Evolutionary conservation across 2,113 vertebrate species (phyloP).

Genomic region (Pycnonotus jocosus): DNA sequence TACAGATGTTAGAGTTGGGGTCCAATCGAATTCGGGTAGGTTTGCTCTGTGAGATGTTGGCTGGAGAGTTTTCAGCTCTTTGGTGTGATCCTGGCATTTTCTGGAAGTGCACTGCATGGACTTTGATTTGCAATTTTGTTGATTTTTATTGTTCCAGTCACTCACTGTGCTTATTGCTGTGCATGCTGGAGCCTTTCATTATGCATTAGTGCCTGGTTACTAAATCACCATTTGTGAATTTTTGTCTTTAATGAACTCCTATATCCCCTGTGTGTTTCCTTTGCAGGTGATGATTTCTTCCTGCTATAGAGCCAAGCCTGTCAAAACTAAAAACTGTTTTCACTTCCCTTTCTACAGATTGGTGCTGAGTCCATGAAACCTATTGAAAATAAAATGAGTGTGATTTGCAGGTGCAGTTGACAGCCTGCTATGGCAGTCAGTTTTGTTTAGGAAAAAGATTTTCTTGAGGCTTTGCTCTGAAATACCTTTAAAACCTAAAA

Average conservation of each 20-base stretch:
- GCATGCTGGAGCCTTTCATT: not conserved
- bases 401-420: not conserved
- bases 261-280: not conserved
- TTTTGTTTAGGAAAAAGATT: not conserved
- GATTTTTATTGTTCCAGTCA: not conserved
- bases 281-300: not conserved
- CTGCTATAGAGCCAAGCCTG: not conserved
- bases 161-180: not conserved
- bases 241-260: not conserved
- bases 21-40: conserved; percentile 97
- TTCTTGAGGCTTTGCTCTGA: not conserved
- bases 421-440: not conserved
- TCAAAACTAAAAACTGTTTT: not conserved
- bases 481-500: not conserved
- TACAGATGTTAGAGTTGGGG: conserved; percentile 94
- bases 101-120: not conserved
- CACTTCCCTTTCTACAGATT: not conserved
- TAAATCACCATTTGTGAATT: not conserved
- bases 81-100: not conserved
- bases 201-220: not conserved
- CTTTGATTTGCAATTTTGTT: not conserved
- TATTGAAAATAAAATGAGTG: not conserved
- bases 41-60: not conserved
- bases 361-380: not conserved
- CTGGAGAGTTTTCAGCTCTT: not conserved